Percentiles rank a stretch among this genome's conserved stretches.
These are phyloP conservation scores for Bolinopsis microptera DNA, from an alignment of 37 sponge, comb jelly and placozoan species.

Conservation along the genomic window DNA sequence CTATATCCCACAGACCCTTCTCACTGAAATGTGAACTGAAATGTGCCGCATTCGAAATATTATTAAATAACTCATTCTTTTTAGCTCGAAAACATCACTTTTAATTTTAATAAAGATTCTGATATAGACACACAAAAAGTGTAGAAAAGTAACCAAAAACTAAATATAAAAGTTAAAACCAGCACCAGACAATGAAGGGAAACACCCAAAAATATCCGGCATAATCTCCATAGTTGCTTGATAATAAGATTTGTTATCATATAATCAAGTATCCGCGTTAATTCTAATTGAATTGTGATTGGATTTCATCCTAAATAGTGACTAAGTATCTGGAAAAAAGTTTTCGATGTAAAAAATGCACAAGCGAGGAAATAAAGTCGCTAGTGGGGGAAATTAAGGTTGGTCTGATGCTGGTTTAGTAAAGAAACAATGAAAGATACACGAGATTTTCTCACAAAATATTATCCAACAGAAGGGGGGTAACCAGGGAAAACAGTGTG, in stretches of 20 bases:
- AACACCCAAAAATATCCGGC: no score
- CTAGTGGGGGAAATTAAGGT: no score
- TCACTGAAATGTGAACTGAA: not conserved
- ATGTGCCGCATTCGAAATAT: not conserved
- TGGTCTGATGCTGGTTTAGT: not conserved
- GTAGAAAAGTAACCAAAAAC: not conserved
- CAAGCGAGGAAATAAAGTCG: no score
- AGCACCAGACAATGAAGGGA: not conserved
- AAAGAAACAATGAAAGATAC: not conserved
- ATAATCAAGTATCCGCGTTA: no score
- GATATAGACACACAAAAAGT: not conserved
- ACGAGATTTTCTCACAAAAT: not conserved
- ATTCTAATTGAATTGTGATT: no score
- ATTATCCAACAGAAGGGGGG: constrained; percentile 16
- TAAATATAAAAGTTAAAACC: not conserved
- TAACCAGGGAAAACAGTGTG: constrained; percentile 39
- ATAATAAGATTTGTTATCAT: no score
- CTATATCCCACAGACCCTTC: no score
- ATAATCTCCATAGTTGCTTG: no score
- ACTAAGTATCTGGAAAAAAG: no score
- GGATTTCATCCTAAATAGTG: no score
- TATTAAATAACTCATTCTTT: not conserved
- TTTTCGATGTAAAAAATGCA: no score
- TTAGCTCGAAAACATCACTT: not conserved
- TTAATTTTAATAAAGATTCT: not conserved